Conservation (phyloP, 2,888 invertebrate species). For the Pseudanteris insignis region DNA sequence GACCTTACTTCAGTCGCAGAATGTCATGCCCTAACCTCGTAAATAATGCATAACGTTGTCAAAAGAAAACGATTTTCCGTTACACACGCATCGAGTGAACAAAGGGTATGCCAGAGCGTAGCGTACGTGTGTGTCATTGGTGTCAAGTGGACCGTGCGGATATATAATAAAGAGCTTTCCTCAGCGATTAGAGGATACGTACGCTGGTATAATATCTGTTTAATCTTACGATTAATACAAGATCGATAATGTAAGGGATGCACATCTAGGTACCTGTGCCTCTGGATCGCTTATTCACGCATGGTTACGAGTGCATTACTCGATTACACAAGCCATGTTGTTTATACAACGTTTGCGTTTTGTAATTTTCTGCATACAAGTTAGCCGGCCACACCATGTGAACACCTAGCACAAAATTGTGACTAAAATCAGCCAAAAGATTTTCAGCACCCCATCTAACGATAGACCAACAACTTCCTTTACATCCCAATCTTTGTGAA, state of each 20-base stretch:
- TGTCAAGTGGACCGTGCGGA: constrained; percentile 41
- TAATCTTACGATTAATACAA: constrained; percentile 38
- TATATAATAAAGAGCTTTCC: constrained; percentile 44
- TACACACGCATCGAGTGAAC: too few species aligned
- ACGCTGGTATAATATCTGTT: constrained; percentile 40
- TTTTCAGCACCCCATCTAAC: constrained; percentile 22
- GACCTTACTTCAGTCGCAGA: too few species aligned
- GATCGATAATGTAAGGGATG: constrained; percentile 43
- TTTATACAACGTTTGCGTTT: constrained; percentile 48
- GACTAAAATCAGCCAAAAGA: too few species aligned
- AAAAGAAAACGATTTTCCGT: too few species aligned
- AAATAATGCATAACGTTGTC: too few species aligned
- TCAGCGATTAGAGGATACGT: constrained; percentile 40
- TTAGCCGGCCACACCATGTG: constrained; percentile 20
- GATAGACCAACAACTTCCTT: constrained; percentile 17
- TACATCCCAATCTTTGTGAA: constrained; percentile 2
- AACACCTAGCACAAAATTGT: too few species aligned
- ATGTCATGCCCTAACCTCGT: too few species aligned
- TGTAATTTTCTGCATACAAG: constrained; percentile 51
- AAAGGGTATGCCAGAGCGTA: too few species aligned
- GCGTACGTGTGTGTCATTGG: constrained; percentile 26
- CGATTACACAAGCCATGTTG: constrained; percentile 29
- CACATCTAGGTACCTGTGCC: constrained; percentile 32
- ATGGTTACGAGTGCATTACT: constrained; percentile 34
- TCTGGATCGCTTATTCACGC: constrained; percentile 43